A percentile compares a stretch with the other conserved stretches of the same genome.
phyloP scores from a whole-genome alignment of 2,797 vertebrate species.

The Pogonophryne albipinna region DNA sequence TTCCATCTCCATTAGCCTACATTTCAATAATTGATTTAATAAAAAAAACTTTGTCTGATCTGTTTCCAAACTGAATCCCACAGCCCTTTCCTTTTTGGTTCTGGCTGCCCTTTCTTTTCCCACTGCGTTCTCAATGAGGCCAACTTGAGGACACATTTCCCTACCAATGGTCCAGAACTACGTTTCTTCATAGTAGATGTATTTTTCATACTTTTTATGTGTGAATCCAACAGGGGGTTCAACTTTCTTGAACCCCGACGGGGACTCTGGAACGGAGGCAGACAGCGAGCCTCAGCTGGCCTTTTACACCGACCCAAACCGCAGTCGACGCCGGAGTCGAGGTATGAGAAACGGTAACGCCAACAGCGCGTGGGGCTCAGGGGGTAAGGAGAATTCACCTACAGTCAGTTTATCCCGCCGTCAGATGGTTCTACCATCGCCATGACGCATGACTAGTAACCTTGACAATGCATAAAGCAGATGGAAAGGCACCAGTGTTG shows the following conservation, averaged over 20 bases:
- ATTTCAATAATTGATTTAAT: constrained; percentile 28
- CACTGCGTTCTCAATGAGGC: constrained; percentile 8
- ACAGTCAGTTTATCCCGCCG: constrained; percentile 64
- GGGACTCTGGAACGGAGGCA: constrained; percentile 95
- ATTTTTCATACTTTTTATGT: constrained; percentile 66
- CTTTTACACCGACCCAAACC: constrained; percentile 98
- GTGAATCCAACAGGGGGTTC: constrained; percentile 93
- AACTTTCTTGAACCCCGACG: constrained; percentile 97
- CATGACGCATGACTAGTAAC: constrained; percentile 74
- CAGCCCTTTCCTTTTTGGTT: constrained; percentile 1
- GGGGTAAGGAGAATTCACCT: constrained; percentile 86
- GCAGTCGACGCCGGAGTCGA: constrained; percentile 95
- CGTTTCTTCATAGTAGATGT: constrained; percentile 39
- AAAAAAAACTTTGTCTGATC: constrained; percentile 14
- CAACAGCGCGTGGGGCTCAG: constrained; percentile 89
- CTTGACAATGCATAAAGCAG: constrained; percentile 48
- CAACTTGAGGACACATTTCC: constrained; percentile 13
- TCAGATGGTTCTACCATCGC: constrained; percentile 58
- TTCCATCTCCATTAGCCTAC: constrained; percentile 19
- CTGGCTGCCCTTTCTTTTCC: constrained; percentile 1
- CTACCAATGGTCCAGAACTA: constrained; percentile 6
- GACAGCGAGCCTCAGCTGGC: constrained; percentile 99
- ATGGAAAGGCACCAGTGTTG: constrained; percentile 57
- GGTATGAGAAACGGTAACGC: constrained; percentile 90
- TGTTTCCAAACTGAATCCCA: constrained; percentile 8